Evolutionary conservation across 2,113 vertebrate species (phyloP), one percentile per base, ranked within the genome.

Genomic region (Cyanocitta stelleri): DNA sequence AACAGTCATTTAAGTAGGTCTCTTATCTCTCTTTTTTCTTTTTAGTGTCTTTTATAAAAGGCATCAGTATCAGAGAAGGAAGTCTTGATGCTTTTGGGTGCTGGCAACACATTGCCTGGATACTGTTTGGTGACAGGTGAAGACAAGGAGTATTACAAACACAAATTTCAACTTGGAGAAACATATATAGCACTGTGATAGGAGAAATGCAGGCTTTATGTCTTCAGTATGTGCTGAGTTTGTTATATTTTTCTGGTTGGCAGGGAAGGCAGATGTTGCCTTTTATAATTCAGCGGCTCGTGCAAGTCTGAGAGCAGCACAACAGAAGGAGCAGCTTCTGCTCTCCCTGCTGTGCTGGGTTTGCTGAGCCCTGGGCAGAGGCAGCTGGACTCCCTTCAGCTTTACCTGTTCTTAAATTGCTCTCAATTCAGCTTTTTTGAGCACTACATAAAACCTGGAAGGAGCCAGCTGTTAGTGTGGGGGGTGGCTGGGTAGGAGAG

Each of bases 251-350:
- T 79, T 30, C 69, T 84, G 29, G 13, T 74, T 77, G 66, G 71
- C 59, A 39, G 29, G 58, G 76, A 80, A 62, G 54, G 83, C 96
- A 96, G 83, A 75, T 95, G 88, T 94, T 94, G 79, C 52, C 43
- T 63, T 96, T 86, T 89, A 58, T 74, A 75, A 92, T 82, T 93
- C 66, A 84, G 92, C n/a, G 52, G 41, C 29, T 83, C 13, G 20
- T 66, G 49, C 16, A 10, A 29, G n/a, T 59, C 71, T 73, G 87
- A 46, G 64, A 77, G 74, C 62, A 29, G 43, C 0, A 0, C 59
- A 81, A 33, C 73, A 88, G 83, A 84, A 95, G 49, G 72, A 92
- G 46, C 64, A 87, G 56, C 90, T 92, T 84, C 87, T 93, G 92
- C 92, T 78, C 82, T 78, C 55, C 73, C n/a, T 2, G 3, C 62